These are phyloP conservation scores for Chorisops tibialis DNA, from an alignment of 2,888 invertebrate species.

Conservation along the genomic window DNA sequence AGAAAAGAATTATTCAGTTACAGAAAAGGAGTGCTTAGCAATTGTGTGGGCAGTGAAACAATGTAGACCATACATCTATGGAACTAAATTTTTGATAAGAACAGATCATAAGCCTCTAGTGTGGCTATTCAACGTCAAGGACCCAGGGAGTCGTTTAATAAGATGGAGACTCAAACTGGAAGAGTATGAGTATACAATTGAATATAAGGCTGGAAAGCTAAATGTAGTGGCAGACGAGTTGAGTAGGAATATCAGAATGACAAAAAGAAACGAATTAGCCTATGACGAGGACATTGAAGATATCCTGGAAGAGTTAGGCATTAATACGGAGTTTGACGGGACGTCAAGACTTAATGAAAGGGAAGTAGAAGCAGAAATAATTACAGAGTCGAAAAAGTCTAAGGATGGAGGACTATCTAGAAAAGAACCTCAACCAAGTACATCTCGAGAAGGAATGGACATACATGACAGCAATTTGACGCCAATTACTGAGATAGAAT, in stretches of 20 bases:
- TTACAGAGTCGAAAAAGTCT: neutral
- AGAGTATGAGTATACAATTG: constrained; percentile 31
- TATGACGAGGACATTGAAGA: neutral
- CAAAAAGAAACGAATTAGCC: neutral
- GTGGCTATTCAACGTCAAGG: constrained; percentile 32
- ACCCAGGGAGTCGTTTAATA: too few relatives aligned
- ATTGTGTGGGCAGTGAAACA: neutral
- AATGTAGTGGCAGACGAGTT: neutral
- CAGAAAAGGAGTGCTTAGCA: constrained; percentile 35
- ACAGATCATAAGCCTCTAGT: constrained; percentile 39
- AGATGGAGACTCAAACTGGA: neutral
- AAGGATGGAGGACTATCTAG: too few relatives aligned
- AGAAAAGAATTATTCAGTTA: constrained; percentile 34
- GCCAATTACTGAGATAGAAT: too few relatives aligned
- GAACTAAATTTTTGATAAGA: constrained; percentile 32
- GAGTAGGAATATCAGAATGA: neutral
- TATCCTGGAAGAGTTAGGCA: neutral
- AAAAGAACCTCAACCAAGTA: too few relatives aligned
- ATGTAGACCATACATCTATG: neutral
- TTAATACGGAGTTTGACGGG: too few relatives aligned
- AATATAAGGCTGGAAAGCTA: constrained; percentile 31
- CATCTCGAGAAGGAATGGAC: too few relatives aligned
- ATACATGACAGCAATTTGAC: too few relatives aligned
- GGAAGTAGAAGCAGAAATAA: neutral
- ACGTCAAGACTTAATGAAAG: too few relatives aligned